A percentile compares a stretch with the other conserved stretches of the same genome.
These are phyloP conservation scores for Abrostola triplasia DNA, from an alignment of 2,888 invertebrate genomes.

Conservation along the genomic window DNA sequence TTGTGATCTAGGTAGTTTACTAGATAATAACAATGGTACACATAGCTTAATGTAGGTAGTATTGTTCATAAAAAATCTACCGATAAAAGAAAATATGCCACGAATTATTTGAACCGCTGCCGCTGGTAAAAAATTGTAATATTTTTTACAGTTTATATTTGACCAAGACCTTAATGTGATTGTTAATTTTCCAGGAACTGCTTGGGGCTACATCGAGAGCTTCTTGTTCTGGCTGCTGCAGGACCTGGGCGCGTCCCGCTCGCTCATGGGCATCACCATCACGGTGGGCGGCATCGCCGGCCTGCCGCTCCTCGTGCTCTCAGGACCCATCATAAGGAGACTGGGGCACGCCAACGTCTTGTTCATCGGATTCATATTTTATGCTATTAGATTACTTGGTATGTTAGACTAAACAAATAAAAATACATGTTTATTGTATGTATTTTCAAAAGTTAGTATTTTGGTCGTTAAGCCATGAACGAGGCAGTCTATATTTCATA, in stretches of 20 bases:
- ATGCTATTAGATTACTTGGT: constrained; percentile 92
- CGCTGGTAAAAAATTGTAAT: neutral
- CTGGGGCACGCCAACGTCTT: constrained; percentile 93
- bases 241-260: constrained; percentile 92
- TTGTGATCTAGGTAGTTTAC: too few species aligned
- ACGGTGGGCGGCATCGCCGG: constrained; percentile 93
- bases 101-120: too few species aligned
- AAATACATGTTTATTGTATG: too few species aligned
- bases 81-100: too few species aligned
- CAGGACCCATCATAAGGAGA: constrained; percentile 92
- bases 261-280: constrained; percentile 94
- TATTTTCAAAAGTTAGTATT: too few species aligned
- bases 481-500: too few species aligned
- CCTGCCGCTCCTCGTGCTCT: constrained; percentile 92
- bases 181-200: constrained; percentile 88
- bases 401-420: constrained; percentile 53
- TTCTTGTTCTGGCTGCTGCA: constrained; percentile 94
- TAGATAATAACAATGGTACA: too few species aligned
- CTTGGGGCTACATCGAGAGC: constrained; percentile 95
- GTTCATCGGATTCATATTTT: constrained; percentile 93
- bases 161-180: neutral
- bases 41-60: too few species aligned
- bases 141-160: neutral
- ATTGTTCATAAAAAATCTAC: too few species aligned
- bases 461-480: too few species aligned